Evolutionary conservation across 1,140 invertebrate genomes (phyloP), one percentile per base, ranked within the genome.

Genomic region (Ruditapes philippinarum): DNA sequence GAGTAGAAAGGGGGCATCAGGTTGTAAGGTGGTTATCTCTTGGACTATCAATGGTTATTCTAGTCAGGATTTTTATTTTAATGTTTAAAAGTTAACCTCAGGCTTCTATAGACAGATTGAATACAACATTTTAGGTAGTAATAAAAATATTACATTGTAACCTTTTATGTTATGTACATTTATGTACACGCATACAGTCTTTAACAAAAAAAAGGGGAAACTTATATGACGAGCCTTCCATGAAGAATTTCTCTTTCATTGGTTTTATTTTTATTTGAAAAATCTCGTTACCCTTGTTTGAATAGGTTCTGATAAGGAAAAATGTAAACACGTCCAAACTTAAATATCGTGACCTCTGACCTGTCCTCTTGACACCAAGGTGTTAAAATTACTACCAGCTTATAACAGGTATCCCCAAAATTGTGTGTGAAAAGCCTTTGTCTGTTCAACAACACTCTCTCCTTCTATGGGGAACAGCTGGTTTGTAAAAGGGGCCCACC

Each of bases 311-410:
- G 74, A 78, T 51, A 78, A 38, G 19, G 31, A 19, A 78, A 78
- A 74, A 51, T 51, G 74, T 78, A 78, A 78, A 78, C 74, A 78
- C 45, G 74, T 78, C 74, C 74, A 78, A 78, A 78, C 74, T 54
- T 54, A 3, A 33, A 28, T 54, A 3, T 78, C n/a, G n/a, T 78
- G 49, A 78, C 74, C 74, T 33, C 38, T 70, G 65, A 70, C 65
- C 19, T 38, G n/a, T 38, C 3, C 11, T 17, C 12, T 11, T 70
- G 65, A 70, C 36, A 70, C 22, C 22, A 33, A 38, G 65, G 65
- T 70, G 65, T 70, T 38, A 38, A 70, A 70, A 40, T 40, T 19
- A 70, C 33, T 38, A 38, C 65, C 14, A 5, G 33, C 36, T 28
- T 70, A 70, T 70, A 70, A 70, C 65, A 70, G 38, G 65, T n/a